Conservation (phyloP, 2,888 invertebrate species). For the Beris chalybata region DNA sequence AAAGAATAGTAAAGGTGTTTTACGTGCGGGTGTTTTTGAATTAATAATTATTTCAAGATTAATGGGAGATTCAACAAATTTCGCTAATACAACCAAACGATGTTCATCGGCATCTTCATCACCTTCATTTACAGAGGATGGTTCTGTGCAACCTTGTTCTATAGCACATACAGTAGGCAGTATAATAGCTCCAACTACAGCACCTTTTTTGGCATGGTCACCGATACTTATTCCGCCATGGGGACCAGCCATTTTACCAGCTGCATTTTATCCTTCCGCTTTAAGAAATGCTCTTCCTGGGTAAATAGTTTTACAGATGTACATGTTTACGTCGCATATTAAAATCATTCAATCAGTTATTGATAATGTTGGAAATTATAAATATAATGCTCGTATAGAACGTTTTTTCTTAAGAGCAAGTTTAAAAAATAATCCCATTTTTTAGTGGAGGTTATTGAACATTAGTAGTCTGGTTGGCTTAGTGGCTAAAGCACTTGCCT, state of each 20-base stretch:
- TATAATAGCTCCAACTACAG: conserved; percentile 60
- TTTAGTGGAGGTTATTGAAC: too few relatives aligned
- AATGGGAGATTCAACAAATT: conserved; percentile 45
- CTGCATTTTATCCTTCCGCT: conserved; percentile 72
- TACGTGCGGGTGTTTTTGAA: too few relatives aligned
- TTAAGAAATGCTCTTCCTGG: conserved; percentile 73
- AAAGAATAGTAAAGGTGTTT: too few relatives aligned
- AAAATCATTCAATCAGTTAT: too few relatives aligned
- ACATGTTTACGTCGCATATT: neutral
- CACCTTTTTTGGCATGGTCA: conserved; percentile 74
- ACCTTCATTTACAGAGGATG: conserved; percentile 42
- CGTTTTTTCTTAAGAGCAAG: too few relatives aligned
- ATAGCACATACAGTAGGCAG: conserved; percentile 51
- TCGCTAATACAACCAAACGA: conserved; percentile 56
- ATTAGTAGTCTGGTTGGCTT: too few relatives aligned
- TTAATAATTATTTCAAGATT: neutral
- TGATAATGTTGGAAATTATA: too few relatives aligned
- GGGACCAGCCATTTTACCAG: conserved; percentile 71
- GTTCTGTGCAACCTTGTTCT: conserved; percentile 38
- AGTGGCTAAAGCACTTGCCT: too few relatives aligned
- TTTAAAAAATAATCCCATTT: too few relatives aligned
- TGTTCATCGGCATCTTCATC: conserved; percentile 52
- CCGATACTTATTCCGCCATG: conserved; percentile 74
- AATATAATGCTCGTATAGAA: too few relatives aligned
- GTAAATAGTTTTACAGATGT: conserved; percentile 58